Conservation (phyloP, 2,888 invertebrate species). For the Sympetrum striolatum region DNA sequence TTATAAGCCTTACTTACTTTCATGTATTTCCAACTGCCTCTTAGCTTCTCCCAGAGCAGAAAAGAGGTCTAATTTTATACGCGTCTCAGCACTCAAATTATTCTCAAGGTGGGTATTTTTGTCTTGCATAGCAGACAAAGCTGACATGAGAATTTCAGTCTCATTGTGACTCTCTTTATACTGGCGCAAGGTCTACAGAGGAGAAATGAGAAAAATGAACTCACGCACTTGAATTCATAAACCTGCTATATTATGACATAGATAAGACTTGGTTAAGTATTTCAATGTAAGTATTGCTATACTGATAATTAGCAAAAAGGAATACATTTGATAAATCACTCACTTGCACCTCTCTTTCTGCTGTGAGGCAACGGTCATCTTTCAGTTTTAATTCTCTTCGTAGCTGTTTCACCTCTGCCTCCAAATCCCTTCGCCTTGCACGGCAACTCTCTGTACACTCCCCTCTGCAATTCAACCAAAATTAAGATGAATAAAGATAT, state of each 20-base stretch:
- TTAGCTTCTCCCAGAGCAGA: slow-evolving; percentile 96
- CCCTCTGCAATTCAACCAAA: slow-evolving; percentile 54
- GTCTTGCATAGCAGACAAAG: slow-evolving; percentile 84
- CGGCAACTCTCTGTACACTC: slow-evolving; percentile 75
- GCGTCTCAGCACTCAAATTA: slow-evolving; percentile 93
- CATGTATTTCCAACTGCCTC: slow-evolving; percentile 84
- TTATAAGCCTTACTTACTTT: slow-evolving; percentile 67
- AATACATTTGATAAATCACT: not conserved
- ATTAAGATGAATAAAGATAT: too few relatives aligned
- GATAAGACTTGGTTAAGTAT: not conserved
- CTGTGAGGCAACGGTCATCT: slow-evolving; percentile 68
- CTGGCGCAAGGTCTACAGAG: slow-evolving; percentile 61
- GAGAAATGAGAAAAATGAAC: not conserved
- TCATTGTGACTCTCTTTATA: slow-evolving; percentile 71
- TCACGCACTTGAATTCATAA: not conserved
- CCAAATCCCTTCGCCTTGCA: slow-evolving; percentile 67
- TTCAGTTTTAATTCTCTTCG: slow-evolving; percentile 68
- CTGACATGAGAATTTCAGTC: slow-evolving; percentile 79
- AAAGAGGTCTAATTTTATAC: slow-evolving; percentile 97
- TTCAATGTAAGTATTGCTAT: not conserved
- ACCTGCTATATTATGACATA: not conserved
- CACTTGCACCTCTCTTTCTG: slow-evolving; percentile 67
- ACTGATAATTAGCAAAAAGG: not conserved
- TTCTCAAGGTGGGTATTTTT: slow-evolving; percentile 92
- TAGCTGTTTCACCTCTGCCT: slow-evolving; percentile 71